These are phyloP conservation scores for Porites australiensis DNA, from an alignment of 64 coral and sea anemone genomes.

Conservation along the genomic window DNA sequence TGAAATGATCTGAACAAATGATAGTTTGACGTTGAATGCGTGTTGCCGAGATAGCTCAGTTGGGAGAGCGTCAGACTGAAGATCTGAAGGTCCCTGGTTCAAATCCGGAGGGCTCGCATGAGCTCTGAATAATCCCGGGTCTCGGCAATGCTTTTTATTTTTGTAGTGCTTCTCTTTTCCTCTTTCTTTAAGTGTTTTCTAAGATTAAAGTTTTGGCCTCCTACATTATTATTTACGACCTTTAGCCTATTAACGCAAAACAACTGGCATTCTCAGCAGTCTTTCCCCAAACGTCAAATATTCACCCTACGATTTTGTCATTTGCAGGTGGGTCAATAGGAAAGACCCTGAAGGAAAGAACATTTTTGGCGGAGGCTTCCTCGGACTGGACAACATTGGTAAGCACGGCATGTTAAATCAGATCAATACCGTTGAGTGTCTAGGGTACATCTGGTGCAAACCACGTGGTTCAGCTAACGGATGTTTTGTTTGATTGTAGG, in stretches of 20 bases:
- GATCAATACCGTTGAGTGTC: background rate
- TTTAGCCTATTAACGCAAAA: no score
- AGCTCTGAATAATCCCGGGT: conserved; percentile 90
- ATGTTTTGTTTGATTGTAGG: conserved; percentile 35
- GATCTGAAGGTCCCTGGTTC: conserved; percentile 99
- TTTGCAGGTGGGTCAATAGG: conserved; percentile 81
- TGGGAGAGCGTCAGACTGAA: conserved; percentile 99
- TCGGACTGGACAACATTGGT: conserved; percentile 97
- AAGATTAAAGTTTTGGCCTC: no score
- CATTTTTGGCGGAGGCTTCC: conserved; percentile 97
- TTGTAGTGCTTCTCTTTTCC: background rate
- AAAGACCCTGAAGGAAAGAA: conserved; percentile 88
- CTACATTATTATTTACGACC: no score
- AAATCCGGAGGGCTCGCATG: conserved; percentile 89
- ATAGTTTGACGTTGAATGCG: no score
- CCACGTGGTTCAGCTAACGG: background rate
- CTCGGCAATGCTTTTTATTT: background rate
- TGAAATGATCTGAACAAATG: no score
- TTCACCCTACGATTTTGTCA: background rate
- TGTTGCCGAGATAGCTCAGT: conserved; percentile 96
- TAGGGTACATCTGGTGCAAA: background rate
- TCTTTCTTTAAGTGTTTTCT: background rate
- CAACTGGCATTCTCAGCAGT: no score
- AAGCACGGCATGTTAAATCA: background rate
- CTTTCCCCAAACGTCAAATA: no score